Base-by-base conservation (phyloP, 2,888 invertebrate species). In the Eupelmus urozonus region DNA sequence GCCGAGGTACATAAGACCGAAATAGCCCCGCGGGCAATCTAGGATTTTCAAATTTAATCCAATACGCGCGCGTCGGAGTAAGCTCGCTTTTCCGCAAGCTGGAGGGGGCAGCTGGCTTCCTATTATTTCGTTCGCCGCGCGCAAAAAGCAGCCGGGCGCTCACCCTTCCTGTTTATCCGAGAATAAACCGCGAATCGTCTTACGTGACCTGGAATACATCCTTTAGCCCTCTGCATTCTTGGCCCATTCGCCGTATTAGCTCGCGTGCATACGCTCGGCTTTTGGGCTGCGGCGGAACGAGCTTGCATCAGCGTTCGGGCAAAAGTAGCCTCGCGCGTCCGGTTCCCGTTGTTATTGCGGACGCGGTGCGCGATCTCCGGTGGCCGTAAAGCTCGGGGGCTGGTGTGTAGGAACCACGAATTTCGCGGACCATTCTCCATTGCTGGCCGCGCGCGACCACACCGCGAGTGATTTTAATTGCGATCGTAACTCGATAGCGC, bases 11-110 rank as follows among this genome's bases (percentile, higher is more conserved):
- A 16, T 16, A 45, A 45, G 9, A 45, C 16, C 49, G 7, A n/a
- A n/a, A 45, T 7, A 9, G 53, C 2, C 29, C 67, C 4, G 20
- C 1, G 20, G 60, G 49, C 67, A 49, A 62, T 70, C 63, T 25
- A 55, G 20, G 27, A 34, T 45, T 74, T 53, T 60, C 55, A 55
- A 76, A 76, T 70, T 76, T 76, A 63, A 76, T 70, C 76, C 70
- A 63, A 55, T 66, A 49, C 20, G 60, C 62, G 45, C n/a, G 9
- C n/a, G n/a, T n/a, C n/a, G n/a, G n/a, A 2, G 18, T 13, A 7
- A 9, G 53, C 45, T 29, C 20, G 40, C 45, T 69, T 60, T 49
- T 62, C 18, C 29, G 51, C 23, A 27, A 53, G 42, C n/a, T 20
- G 16, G 27, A 29, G 18, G 13, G 13, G 23, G 53, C 27, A 7